A percentile compares a stretch with the other conserved stretches of the same genome.
Evolutionary conservation across 2,888 invertebrate genomes (phyloP).

Genomic region (Brenthis ino): DNA sequence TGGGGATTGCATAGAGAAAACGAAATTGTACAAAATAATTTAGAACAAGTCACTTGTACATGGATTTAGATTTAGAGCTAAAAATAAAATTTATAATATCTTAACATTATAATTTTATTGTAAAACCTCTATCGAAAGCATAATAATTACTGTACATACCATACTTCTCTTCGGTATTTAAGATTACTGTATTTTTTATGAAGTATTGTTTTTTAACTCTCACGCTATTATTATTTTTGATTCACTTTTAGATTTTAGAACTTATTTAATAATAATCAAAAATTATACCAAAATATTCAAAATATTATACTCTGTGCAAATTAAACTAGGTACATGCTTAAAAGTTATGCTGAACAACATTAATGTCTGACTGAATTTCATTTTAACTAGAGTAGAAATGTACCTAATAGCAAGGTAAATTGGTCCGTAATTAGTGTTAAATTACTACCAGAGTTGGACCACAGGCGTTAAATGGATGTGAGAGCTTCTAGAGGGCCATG

Average conservation of each 20-base stretch:
- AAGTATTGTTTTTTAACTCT: too few relatives aligned
- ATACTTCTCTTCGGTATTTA: too few relatives aligned
- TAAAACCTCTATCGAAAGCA: not conserved
- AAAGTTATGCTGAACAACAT: not conserved
- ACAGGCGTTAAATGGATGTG: constrained; percentile 32
- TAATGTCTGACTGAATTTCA: constrained; percentile 8
- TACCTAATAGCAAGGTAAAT: constrained; percentile 31
- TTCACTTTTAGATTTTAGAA: too few relatives aligned
- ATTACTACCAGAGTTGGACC: constrained; percentile 32
- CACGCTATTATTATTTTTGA: too few relatives aligned
- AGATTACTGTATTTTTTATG: too few relatives aligned
- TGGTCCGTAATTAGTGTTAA: constrained; percentile 34
- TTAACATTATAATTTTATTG: not conserved
- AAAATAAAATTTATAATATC: not conserved
- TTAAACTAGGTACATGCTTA: not conserved
- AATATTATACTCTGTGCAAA: not conserved
- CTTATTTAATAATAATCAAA: too few relatives aligned
- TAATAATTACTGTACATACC: too few relatives aligned
- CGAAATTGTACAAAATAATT: constrained; percentile 7
- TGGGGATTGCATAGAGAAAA: constrained; percentile 49
- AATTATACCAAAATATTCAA: not conserved
- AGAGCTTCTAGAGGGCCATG: constrained; percentile 25
- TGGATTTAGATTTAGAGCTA: constrained; percentile 4
- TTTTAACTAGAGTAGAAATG: constrained; percentile 23
- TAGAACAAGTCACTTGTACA: constrained; percentile 7